Evolutionary conservation across 2,888 invertebrate species (phyloP).

Genomic region (Odiellus spinosus): DNA sequence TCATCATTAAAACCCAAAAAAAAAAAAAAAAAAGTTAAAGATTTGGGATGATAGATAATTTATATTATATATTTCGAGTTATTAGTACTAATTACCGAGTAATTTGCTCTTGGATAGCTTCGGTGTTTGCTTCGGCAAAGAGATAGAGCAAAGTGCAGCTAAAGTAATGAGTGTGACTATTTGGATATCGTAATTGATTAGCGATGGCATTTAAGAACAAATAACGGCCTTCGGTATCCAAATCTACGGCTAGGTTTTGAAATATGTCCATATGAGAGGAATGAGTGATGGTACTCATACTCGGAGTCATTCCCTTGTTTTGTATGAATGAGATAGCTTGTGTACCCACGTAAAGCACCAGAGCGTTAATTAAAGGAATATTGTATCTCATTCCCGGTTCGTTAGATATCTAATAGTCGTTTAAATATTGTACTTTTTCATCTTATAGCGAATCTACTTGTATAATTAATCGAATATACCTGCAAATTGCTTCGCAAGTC

Average conservation of each 20-base stretch:
- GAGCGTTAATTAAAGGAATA: conserved; percentile 87
- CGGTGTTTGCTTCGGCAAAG: conserved; percentile 92
- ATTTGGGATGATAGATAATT: no score
- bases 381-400: conserved; percentile 87
- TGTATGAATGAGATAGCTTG: conserved; percentile 87
- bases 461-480: conserved; percentile 30
- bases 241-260: conserved; percentile 93
- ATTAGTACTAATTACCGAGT: conserved; percentile 38
- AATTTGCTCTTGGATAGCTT: conserved; percentile 96
- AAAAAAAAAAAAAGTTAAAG: background rate
- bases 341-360: conserved; percentile 92
- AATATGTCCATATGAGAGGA: conserved; percentile 99
- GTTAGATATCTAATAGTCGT: conserved; percentile 41
- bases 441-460: background rate
- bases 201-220: conserved; percentile 96
- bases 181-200: conserved; percentile 96
- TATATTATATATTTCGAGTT: no score
- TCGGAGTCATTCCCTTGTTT: conserved; percentile 76
- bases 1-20: conserved; percentile 5
- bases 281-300: conserved; percentile 94
- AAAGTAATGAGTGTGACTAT: conserved; percentile 99
- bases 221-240: conserved; percentile 92
- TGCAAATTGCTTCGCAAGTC: conserved; percentile 80
- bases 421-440: background rate
- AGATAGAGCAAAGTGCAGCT: conserved; percentile 91